Conservation (phyloP, 2,797 vertebrate species). For the Peromyscus aztecus region DNA sequence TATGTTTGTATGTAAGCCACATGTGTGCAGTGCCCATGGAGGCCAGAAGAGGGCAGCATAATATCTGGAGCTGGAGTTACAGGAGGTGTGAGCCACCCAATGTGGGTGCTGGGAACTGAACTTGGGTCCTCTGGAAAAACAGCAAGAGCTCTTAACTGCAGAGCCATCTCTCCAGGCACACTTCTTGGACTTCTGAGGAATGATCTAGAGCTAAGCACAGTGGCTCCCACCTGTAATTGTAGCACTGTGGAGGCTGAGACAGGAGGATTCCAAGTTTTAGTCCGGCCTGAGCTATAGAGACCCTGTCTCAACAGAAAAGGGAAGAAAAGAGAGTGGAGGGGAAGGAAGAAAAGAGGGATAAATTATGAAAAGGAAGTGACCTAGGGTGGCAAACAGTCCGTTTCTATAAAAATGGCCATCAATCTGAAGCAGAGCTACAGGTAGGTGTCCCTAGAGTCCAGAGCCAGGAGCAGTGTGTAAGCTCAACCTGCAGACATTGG, state of each 20-base stretch:
- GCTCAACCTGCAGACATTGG: accelerated
- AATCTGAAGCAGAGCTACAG: background rate
- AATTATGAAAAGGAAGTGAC: background rate
- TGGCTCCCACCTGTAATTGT: background rate
- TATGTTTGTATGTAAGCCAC: background rate
- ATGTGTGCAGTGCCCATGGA: background rate
- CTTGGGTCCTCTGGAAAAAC: background rate
- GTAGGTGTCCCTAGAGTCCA: background rate
- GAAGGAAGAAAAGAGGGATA: background rate
- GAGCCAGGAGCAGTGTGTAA: background rate
- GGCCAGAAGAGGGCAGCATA: background rate
- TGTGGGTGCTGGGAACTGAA: background rate
- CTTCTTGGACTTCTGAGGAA: background rate
- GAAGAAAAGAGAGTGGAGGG: background rate
- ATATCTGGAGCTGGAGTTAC: background rate
- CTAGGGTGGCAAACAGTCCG: too few species aligned
- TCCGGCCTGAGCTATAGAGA: background rate
- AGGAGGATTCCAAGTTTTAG: background rate
- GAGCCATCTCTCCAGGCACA: background rate
- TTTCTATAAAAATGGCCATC: background rate
- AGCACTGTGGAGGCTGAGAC: background rate
- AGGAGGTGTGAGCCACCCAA: background rate
- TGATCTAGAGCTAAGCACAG: background rate
- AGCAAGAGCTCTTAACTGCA: background rate
- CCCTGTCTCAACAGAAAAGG: background rate